Evolutionary conservation across 2,888 invertebrate genomes (phyloP).

Genomic region (Thecocarcelia acutangulata): DNA sequence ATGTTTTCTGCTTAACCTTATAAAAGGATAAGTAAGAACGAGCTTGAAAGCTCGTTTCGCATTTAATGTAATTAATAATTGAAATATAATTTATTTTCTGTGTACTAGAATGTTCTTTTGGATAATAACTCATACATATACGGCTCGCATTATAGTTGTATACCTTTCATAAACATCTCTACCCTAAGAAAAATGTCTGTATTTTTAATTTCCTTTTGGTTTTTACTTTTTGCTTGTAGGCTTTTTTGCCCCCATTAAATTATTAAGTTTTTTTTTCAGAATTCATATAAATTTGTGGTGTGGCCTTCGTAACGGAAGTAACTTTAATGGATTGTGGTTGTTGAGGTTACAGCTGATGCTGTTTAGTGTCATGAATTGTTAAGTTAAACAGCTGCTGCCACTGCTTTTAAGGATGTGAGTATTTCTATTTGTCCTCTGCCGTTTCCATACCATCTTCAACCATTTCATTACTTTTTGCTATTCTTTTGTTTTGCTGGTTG

Average conservation of each 20-base stretch:
- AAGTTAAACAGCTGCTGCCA: constrained; percentile 53
- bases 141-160: no score
- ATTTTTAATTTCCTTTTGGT: no score
- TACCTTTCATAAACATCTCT: no score
- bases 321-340: constrained; percentile 68
- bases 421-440: neutral
- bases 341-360: constrained; percentile 65
- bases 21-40: no score
- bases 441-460: neutral
- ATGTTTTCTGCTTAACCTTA: no score
- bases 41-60: no score
- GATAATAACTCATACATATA: no score
- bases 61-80: no score
- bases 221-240: no score
- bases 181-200: no score
- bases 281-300: constrained; percentile 48
- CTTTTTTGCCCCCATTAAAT: neutral
- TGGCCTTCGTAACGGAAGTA: constrained; percentile 52
- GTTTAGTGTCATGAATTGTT: constrained; percentile 55
- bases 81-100: no score
- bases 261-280: constrained; percentile 38
- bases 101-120: no score
- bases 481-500: constrained; percentile 25
- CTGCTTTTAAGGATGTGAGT: neutral
- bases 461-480: constrained; percentile 24